phyloP scores from a whole-genome alignment of 2,888 invertebrate genomes.

The Stenchaetothrips biformis region DNA sequence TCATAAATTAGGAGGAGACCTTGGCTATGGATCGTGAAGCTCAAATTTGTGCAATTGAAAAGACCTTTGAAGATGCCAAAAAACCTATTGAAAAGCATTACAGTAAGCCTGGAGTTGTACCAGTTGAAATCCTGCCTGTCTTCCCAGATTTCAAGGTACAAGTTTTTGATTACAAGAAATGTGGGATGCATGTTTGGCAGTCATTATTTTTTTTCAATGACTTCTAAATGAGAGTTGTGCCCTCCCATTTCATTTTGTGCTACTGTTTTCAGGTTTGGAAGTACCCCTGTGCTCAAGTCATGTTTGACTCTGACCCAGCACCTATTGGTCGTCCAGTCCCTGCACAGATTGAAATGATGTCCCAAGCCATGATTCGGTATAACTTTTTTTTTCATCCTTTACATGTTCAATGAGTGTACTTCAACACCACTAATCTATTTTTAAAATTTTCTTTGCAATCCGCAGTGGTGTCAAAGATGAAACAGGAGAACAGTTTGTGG shows the following conservation, averaged over 20 bases:
- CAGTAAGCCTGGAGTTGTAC: constrained; percentile 90
- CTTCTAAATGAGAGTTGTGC: neutral
- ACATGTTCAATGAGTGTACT: constrained; percentile 8
- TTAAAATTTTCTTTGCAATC: constrained; percentile 36
- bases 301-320: constrained; percentile 97
- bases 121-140: constrained; percentile 81
- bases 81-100: constrained; percentile 84
- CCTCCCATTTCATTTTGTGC: constrained; percentile 6
- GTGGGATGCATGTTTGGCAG: neutral
- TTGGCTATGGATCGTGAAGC: constrained; percentile 94
- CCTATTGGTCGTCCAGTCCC: constrained; percentile 80
- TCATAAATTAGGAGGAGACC: constrained; percentile 68
- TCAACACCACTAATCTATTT: constrained; percentile 13
- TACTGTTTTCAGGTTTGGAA: constrained; percentile 71
- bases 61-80: constrained; percentile 90
- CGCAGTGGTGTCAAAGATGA: constrained; percentile 97
- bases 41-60: constrained; percentile 93
- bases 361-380: constrained; percentile 96
- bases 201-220: neutral
- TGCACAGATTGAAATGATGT: constrained; percentile 94
- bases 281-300: constrained; percentile 95
- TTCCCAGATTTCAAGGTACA: constrained; percentile 86
- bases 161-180: neutral
- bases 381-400: constrained; percentile 27
- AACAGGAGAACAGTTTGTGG: constrained; percentile 97